Conservation (phyloP, 2,113 vertebrate species). For the Marcusenius ussheri region DNA sequence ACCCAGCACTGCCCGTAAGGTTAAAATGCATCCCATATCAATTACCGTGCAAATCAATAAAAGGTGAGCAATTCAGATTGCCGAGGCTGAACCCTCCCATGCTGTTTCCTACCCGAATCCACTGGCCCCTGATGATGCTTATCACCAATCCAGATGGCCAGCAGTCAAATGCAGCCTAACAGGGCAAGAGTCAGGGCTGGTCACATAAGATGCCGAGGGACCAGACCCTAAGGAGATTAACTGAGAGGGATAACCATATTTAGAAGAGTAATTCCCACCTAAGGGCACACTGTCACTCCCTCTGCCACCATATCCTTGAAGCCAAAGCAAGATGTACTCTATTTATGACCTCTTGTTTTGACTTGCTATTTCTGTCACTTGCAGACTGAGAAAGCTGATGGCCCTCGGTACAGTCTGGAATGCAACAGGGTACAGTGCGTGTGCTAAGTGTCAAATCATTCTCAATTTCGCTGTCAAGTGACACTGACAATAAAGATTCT, state of each 20-base stretch:
- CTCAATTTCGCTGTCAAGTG: no score
- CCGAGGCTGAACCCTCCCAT: background rate
- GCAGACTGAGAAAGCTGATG: background rate
- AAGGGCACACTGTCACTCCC: background rate
- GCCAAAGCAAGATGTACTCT: background rate
- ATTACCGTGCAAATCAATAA: background rate
- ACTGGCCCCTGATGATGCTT: background rate
- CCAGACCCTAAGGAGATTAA: constrained; percentile 27
- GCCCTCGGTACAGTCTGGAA: background rate
- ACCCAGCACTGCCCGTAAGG: background rate
- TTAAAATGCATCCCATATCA: background rate
- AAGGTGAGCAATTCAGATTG: background rate
- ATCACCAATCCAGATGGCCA: background rate
- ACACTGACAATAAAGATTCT: no score
- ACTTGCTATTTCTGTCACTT: constrained; percentile 15
- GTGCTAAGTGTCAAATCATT: background rate
- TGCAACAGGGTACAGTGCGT: background rate
- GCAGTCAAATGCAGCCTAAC: background rate
- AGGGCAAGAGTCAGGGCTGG: constrained; percentile 17
- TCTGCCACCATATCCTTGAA: background rate
- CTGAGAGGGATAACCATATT: constrained; percentile 27
- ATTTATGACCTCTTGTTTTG: background rate
- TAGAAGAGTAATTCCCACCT: constrained; percentile 29
- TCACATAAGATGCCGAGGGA: constrained; percentile 10
- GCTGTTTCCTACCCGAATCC: background rate